Evolutionary conservation across 92 coral and sea anemone species (phyloP).

Genomic region (Zoanthus solanderi): DNA sequence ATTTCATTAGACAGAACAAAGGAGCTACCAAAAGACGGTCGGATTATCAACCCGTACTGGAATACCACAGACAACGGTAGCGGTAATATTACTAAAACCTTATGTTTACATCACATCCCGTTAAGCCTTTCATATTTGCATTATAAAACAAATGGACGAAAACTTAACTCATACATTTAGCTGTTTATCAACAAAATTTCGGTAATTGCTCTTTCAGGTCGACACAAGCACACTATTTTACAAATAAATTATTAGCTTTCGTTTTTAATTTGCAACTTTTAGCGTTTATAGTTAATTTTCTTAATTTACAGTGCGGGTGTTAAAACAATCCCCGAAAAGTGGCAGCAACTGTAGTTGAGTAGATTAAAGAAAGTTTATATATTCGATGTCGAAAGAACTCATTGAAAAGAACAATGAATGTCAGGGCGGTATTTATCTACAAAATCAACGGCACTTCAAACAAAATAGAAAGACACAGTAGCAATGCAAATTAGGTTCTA

Average conservation of each 20-base stretch:
- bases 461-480: constrained; percentile 16
- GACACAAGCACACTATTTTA: neutral
- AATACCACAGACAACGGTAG: constrained; percentile 1
- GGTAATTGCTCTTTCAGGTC: constrained; percentile 25
- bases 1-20: constrained; percentile 47
- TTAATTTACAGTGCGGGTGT: constrained; percentile 16
- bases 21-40: constrained; percentile 15
- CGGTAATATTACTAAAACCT: constrained; percentile 9
- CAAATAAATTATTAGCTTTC: constrained; percentile 22
- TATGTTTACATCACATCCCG: constrained; percentile 52
- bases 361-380: too few relatives aligned
- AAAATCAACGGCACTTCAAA: constrained; percentile 23
- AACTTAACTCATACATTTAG: neutral
- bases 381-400: neutral
- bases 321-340: constrained; percentile 6
- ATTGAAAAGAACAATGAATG: constrained; percentile 19
- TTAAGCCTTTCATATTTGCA: neutral
- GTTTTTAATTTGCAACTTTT: neutral
- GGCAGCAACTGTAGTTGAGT: neutral
- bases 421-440: constrained; percentile 10
- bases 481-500: constrained; percentile 35
- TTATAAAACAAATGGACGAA: constrained; percentile 8
- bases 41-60: constrained; percentile 26
- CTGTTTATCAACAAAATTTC: constrained; percentile 37
- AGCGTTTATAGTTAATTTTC: neutral